phyloP scores from a whole-genome alignment of 2,113 vertebrate species.

The Typhlomys cinereus region DNA sequence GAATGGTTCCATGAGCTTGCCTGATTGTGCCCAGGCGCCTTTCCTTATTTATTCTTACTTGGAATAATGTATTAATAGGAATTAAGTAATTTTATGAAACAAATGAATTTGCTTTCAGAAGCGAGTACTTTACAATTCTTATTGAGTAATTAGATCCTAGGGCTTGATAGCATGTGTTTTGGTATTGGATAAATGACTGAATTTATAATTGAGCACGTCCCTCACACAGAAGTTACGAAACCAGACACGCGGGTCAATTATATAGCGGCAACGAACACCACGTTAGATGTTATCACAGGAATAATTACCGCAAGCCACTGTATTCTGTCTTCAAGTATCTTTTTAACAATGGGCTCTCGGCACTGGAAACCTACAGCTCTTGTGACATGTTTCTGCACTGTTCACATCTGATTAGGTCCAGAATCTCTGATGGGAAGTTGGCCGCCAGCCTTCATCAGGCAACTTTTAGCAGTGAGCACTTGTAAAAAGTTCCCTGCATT shows the following conservation, averaged over 20 bases:
- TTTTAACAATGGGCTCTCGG: conserved; percentile 30
- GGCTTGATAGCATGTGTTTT: conserved; percentile 64
- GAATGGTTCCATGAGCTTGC: conserved; percentile 44
- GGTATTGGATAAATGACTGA: conserved; percentile 52
- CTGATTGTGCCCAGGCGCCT: conserved; percentile 38
- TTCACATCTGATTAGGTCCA: not conserved
- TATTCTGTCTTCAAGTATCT: conserved; percentile 28
- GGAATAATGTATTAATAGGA: conserved; percentile 53
- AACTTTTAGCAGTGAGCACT: not conserved
- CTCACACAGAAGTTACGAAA: conserved; percentile 51
- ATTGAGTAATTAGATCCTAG: conserved; percentile 71
- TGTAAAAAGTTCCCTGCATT: not conserved
- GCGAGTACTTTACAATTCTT: conserved; percentile 54
- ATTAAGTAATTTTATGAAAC: conserved; percentile 58
- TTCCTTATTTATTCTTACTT: conserved; percentile 39
- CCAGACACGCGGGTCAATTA: conserved; percentile 68
- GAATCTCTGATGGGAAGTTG: not conserved
- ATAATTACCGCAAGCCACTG: conserved; percentile 65
- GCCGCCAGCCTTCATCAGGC: not conserved
- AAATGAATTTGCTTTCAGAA: conserved; percentile 63
- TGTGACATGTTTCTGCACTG: not conserved
- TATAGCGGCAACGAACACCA: conserved; percentile 21
- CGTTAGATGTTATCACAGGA: conserved; percentile 55
- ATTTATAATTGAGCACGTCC: conserved; percentile 77
- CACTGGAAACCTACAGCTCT: conserved; percentile 15